Conservation (phyloP, 2,888 invertebrate species). For the Eueremaeus valkanovi region DNA sequence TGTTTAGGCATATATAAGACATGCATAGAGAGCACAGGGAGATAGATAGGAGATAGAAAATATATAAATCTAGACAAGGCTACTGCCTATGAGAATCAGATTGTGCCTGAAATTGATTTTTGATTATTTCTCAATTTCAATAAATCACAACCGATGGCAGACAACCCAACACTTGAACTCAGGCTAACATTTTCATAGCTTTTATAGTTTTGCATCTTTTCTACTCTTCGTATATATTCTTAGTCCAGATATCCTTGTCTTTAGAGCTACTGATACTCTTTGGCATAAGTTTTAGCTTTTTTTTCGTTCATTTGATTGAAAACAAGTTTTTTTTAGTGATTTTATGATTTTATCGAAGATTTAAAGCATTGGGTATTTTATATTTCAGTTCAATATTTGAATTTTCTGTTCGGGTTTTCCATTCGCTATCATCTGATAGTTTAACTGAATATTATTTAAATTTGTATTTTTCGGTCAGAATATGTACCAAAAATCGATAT, state of each 20-base stretch:
- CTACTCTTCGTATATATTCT: no score
- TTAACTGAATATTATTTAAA: conserved; percentile 26
- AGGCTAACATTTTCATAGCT: no score
- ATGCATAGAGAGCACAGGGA: neutral
- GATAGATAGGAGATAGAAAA: neutral
- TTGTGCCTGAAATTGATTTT: conserved; percentile 31
- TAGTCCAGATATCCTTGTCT: no score
- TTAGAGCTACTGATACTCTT: no score
- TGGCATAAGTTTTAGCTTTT: neutral
- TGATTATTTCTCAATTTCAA: conserved; percentile 36
- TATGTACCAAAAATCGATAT: neutral
- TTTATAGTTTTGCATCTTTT: no score
- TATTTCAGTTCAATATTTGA: neutral
- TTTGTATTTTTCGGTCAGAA: no score
- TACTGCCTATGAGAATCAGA: conserved; percentile 8
- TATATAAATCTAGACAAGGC: neutral
- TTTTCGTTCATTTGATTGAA: neutral
- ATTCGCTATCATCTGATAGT: no score
- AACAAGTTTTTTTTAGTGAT: neutral
- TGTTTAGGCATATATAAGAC: conserved; percentile 22
- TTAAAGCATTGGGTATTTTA: neutral
- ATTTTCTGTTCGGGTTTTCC: no score
- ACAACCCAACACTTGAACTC: conserved; percentile 6
- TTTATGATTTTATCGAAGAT: neutral
- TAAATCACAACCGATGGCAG: conserved; percentile 26